phyloP scores from a whole-genome alignment of 2,797 vertebrate species.

The Sciurus carolinensis region DNA sequence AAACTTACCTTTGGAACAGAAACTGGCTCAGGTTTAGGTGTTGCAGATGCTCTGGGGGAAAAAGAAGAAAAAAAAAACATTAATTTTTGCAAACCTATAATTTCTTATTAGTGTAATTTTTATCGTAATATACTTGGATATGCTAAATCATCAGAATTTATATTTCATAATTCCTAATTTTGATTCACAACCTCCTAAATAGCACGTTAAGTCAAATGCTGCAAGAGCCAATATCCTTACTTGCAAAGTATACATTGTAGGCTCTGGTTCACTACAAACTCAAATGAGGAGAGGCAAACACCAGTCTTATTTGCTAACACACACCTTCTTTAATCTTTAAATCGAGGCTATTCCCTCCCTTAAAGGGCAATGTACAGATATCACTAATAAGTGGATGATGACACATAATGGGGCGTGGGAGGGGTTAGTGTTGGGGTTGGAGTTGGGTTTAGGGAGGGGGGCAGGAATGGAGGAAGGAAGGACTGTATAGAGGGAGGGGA shows the following conservation, averaged over 20 bases:
- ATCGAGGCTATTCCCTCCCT: background rate
- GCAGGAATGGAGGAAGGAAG: no score
- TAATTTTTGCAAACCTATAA: fast-evolving
- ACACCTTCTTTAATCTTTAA: conserved; percentile 7
- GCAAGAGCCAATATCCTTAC: background rate
- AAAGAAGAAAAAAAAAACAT: conserved; percentile 49
- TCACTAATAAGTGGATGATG: no score
- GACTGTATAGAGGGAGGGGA: no score
- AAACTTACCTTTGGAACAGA: conserved; percentile 92
- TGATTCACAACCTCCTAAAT: conserved; percentile 15
- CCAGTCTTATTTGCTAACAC: background rate
- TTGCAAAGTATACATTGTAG: background rate
- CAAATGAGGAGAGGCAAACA: conserved; percentile 42
- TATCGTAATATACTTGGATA: background rate
- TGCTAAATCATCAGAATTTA: conserved; percentile 29
- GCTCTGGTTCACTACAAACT: background rate
- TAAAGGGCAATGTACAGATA: background rate
- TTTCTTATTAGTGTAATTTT: conserved; percentile 30
- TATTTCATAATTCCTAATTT: conserved; percentile 31
- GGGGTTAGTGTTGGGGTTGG: no score
- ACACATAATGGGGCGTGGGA: no score
- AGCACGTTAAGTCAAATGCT: conserved; percentile 14
- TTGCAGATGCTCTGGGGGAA: conserved; percentile 90
- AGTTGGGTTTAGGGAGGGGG: no score
- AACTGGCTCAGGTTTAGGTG: conserved; percentile 90